Base-by-base conservation (phyloP, 2,888 invertebrate species). In the Aelia acuminata region DNA sequence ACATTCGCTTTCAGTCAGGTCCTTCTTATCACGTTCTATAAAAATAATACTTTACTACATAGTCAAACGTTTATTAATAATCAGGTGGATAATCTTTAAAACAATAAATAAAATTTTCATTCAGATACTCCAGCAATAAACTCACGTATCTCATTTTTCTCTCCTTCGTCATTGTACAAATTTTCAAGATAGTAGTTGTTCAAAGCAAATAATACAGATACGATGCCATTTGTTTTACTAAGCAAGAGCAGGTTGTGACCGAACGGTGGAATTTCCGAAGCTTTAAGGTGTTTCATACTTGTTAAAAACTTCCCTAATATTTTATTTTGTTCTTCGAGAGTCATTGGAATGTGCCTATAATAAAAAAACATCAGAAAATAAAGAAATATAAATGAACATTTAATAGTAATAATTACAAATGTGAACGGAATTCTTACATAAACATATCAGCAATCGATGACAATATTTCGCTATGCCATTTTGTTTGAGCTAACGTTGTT, bases 381-480 rank as follows among this genome's bases (percentile, higher is more conserved):
- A 70, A 15, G 47, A 87, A 10, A 48, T 48, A n/a, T 22, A 8
- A 75, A 75, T 75, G 47, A 70, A 3, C 20, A 13, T 0, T 3
- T 70, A 31, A 50, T 39, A 53, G 22, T 10, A n/a, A 49, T 35
- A 7, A 53, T 50, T 1, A 18, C 26, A 13, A 47, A 39, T 84
- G 39, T 84, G 48, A 49, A 85, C 15, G 3, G 53, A 85, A 85
- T 53, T 15, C 92, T 92, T 92, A 96, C 96, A 93, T 94, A 91
- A 96, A 96, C 95, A 95, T 95, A 90, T 94, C 93, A 87, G 95
- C 93, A 2, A 96, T 92, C 43, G 95, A 93, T n/a, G 94, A 94
- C 88, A 95, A 91, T 91, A 94, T 94, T 85, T 92, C 92, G 43
- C 94, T 92, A 15, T 93, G 93, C 95, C 95, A 95, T 18, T 93